Conservation (phyloP, 2,888 invertebrate genomes). For the Stenurella melanura region DNA sequence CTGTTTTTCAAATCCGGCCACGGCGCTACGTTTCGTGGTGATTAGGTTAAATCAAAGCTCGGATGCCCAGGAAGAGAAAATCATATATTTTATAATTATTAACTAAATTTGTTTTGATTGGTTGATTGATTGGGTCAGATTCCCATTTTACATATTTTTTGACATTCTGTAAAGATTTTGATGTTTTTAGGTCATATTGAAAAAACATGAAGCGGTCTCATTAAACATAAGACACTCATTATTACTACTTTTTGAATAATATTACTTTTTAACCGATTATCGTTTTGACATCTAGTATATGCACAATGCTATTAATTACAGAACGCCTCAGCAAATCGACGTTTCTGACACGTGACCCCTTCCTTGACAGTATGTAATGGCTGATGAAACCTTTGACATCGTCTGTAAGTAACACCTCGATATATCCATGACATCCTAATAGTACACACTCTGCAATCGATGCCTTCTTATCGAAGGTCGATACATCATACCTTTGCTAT, state of each 20-base stretch:
- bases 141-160: too few species aligned
- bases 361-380: slow-evolving; percentile 47
- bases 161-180: not conserved
- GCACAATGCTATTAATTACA: slow-evolving; percentile 58
- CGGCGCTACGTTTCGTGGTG: too few species aligned
- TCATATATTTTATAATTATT: too few species aligned
- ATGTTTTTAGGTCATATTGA: not conserved
- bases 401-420: slow-evolving; percentile 55
- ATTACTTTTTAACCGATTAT: not conserved
- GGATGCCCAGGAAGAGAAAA: too few species aligned
- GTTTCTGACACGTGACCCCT: slow-evolving; percentile 50
- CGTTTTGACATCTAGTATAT: slow-evolving; percentile 5
- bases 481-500: slow-evolving; percentile 44
- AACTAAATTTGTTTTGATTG: too few species aligned
- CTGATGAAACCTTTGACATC: slow-evolving; percentile 53
- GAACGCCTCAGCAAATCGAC: slow-evolving; percentile 47
- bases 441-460: slow-evolving; percentile 53
- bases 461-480: slow-evolving; percentile 57
- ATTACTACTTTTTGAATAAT: not conserved
- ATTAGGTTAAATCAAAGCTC: too few species aligned
- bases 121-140: too few species aligned
- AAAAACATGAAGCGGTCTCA: not conserved
- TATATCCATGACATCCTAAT: slow-evolving; percentile 55
- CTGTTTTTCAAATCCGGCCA: too few species aligned
- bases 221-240: not conserved